These are phyloP conservation scores for Platygyra sinensis DNA, from an alignment of 64 coral and sea anemone genomes.

Conservation along the genomic window DNA sequence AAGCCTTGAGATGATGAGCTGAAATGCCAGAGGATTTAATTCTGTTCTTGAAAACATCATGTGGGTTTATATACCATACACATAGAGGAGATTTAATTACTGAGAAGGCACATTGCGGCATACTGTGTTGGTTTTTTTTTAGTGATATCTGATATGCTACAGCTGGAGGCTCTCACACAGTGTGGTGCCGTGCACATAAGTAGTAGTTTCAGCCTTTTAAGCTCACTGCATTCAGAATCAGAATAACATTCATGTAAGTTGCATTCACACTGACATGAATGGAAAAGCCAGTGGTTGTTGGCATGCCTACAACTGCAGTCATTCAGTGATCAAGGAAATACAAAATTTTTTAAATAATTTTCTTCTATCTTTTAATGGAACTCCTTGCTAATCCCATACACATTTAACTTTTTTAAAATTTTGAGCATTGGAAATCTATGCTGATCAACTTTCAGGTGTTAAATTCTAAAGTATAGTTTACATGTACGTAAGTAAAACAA, in stretches of 20 bases:
- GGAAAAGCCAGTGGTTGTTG: background rate
- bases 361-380: background rate
- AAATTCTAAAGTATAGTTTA: too few relatives aligned
- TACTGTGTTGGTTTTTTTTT: too few relatives aligned
- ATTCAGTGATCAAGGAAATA: background rate
- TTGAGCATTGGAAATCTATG: too few relatives aligned
- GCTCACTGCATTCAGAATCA: background rate
- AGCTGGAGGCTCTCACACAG: background rate
- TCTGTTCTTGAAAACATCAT: too few relatives aligned
- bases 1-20: background rate
- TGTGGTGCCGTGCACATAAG: background rate
- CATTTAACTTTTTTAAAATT: too few relatives aligned
- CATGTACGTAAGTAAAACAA: too few relatives aligned
- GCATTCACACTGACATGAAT: background rate
- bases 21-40: background rate
- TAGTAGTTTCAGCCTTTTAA: background rate
- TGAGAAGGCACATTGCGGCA: too few relatives aligned
- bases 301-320: background rate
- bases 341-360: background rate
- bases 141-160: too few relatives aligned
- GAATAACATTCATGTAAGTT: background rate
- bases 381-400: background rate
- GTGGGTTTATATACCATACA: too few relatives aligned
- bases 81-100: too few relatives aligned
- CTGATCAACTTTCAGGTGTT: too few relatives aligned